A percentile compares a stretch with the other conserved stretches of the same genome.
Evolutionary conservation across 2,797 vertebrate species (phyloP).

Genomic region (Thaleichthys pacificus): DNA sequence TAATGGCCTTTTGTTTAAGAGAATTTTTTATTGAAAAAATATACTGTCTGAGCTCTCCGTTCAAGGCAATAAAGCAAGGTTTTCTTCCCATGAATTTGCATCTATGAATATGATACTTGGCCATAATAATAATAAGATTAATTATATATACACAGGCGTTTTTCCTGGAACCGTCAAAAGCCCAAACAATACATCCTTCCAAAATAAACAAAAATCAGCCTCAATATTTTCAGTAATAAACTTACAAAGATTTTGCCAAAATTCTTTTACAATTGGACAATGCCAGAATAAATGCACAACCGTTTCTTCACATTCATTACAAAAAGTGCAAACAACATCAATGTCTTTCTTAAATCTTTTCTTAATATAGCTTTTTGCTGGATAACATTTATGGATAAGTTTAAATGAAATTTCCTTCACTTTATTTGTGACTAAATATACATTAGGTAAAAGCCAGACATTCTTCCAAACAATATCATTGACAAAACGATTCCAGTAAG

Average conservation of each 20-base stretch:
- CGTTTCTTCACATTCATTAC: not conserved
- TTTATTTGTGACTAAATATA: not conserved
- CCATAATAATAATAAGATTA: too few species aligned
- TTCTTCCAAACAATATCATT: not conserved
- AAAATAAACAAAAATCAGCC: not conserved
- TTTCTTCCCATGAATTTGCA: not conserved
- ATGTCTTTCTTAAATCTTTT: not conserved
- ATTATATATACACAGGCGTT: not conserved
- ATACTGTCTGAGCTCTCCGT: not conserved
- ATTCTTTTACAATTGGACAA: not conserved
- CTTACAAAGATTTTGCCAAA: not conserved
- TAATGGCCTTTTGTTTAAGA: not conserved
- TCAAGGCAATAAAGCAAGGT: not conserved
- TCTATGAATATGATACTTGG: too few species aligned
- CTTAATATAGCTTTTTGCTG: not conserved
- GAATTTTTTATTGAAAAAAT: not conserved
- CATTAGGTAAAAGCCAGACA: not conserved
- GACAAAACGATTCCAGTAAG: too few species aligned
- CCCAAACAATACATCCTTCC: not conserved
- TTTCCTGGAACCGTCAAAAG: not conserved
- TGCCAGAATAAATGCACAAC: slow-evolving; percentile 7
- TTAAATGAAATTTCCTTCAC: not conserved
- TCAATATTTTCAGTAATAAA: not conserved
- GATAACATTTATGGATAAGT: not conserved
- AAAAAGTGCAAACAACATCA: not conserved